These are phyloP conservation scores for Dendrocopos noguchii DNA, from an alignment of 2,113 vertebrate species.

Conservation along the genomic window DNA sequence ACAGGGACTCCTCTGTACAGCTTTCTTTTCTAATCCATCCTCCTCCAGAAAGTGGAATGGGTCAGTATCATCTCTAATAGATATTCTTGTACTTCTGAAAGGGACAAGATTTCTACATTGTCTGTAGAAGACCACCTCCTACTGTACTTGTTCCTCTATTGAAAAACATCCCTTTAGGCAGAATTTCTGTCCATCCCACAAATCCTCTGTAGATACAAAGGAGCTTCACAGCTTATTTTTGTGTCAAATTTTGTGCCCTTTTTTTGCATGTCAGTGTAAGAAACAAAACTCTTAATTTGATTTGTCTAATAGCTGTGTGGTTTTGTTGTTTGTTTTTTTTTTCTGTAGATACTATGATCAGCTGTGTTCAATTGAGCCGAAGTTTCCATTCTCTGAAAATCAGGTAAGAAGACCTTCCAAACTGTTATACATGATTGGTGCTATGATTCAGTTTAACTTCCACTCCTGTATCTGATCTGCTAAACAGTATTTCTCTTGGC, in stretches of 20 bases:
- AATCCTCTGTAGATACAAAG: neutral
- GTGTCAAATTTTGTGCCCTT: neutral
- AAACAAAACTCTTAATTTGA: neutral
- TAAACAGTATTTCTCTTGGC: neutral
- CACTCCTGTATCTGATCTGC: neutral
- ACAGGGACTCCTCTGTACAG: neutral
- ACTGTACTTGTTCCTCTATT: neutral
- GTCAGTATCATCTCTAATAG: neutral
- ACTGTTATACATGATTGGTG: too few species aligned
- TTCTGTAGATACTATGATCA: slow-evolving; percentile 94
- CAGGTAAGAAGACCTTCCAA: slow-evolving; percentile 80
- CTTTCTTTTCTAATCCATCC: neutral
- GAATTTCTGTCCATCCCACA: neutral
- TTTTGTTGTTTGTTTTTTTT: neutral
- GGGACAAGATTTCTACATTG: neutral
- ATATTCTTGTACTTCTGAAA: neutral
- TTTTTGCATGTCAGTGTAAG: neutral
- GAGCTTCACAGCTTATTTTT: neutral
- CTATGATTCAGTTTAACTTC: too few species aligned
- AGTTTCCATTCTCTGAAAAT: slow-evolving; percentile 97
- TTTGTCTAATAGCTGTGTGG: neutral
- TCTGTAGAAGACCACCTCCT: neutral
- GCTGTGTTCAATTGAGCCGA: slow-evolving; percentile 93
- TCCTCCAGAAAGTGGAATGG: neutral
- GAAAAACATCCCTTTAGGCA: neutral